These are phyloP conservation scores for Nasonovia ribisnigri DNA, from an alignment of 2,888 invertebrate genomes.

Conservation along the genomic window DNA sequence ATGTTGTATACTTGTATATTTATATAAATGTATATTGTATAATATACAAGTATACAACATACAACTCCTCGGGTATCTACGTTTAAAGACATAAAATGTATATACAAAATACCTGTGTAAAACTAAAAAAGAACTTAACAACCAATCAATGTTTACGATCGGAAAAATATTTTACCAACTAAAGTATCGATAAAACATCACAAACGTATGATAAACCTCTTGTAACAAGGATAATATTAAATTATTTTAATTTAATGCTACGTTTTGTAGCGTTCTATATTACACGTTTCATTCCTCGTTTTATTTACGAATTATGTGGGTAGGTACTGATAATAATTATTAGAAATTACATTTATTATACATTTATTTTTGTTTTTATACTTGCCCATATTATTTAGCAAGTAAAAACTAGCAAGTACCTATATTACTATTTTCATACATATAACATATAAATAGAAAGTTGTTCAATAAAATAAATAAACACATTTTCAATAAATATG, in stretches of 20 bases:
- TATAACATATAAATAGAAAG: not conserved
- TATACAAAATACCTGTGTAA: not conserved
- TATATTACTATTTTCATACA: not conserved
- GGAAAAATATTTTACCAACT: not conserved
- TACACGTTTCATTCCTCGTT: not conserved
- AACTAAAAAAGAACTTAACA: not conserved
- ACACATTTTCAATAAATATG: too few species aligned
- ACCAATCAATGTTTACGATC: not conserved
- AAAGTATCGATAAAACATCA: not conserved
- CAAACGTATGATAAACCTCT: not conserved
- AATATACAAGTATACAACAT: too few species aligned
- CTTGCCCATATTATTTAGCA: not conserved
- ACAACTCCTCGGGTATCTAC: too few species aligned
- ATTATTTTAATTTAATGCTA: not conserved
- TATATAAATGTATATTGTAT: not conserved
- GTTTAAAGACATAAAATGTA: too few species aligned
- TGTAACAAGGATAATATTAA: not conserved
- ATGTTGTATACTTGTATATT: not conserved
- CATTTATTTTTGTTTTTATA: not conserved
- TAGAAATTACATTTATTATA: not conserved
- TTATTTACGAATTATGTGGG: not conserved
- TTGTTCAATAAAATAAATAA: not conserved
- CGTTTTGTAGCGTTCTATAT: not conserved
- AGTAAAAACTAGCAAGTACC: not conserved
- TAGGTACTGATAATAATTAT: not conserved